Percentiles rank a stretch among this genome's conserved stretches.
Conservation (phyloP, 2,113 vertebrate genomes). For the Azemiops feae region DNA sequence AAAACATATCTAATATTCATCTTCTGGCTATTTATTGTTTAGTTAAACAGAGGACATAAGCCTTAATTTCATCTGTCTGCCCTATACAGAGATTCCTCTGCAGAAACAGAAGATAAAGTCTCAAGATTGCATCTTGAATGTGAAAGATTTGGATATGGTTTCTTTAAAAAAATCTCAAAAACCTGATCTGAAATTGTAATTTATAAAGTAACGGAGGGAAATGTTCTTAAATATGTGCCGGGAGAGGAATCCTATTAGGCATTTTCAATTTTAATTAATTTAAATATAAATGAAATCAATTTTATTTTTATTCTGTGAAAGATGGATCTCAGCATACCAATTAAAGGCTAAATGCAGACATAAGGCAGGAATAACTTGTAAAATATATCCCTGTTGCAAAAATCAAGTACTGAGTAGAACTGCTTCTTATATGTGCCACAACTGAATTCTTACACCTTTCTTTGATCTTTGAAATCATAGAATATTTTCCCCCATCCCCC, state of each 20-base stretch:
- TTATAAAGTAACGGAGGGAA: neutral
- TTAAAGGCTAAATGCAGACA: neutral
- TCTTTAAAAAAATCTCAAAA: no score
- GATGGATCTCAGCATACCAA: neutral
- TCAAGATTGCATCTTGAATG: no score
- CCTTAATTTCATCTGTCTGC: no score
- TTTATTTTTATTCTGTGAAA: neutral
- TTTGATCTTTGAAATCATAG: neutral
- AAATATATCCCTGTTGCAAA: neutral
- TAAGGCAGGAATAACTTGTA: neutral
- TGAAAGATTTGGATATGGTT: no score
- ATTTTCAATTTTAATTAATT: neutral
- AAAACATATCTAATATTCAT: no score
- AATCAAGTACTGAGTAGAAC: neutral
- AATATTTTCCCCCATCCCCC: slow-evolving; percentile 42
- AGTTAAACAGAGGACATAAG: no score
- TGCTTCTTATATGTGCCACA: neutral
- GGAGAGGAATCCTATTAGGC: neutral
- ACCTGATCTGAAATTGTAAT: neutral
- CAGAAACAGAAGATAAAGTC: no score
- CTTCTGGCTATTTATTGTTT: no score
- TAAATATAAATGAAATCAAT: neutral
- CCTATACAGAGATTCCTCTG: no score
- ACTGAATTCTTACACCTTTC: neutral
- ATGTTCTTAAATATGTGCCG: neutral